Conservation (phyloP, 2,797 vertebrate species). For the Aldrovandia affinis region DNA sequence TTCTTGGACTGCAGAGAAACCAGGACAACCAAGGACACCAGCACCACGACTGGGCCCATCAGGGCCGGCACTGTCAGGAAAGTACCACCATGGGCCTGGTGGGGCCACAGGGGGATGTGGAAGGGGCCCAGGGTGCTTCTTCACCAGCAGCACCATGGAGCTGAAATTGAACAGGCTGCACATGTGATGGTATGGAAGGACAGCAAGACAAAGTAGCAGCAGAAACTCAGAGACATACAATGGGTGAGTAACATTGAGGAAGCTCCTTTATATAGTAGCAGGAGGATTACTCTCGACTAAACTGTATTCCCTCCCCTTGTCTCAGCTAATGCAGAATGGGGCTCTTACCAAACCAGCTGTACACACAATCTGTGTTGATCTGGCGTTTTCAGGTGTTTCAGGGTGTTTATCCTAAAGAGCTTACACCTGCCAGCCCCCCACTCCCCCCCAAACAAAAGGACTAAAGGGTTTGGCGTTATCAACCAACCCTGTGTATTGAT, state of each 20-base stretch:
- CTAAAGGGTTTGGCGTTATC: no score
- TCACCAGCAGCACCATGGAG: not conserved
- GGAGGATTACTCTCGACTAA: not conserved
- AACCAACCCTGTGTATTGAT: no score
- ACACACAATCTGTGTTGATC: not conserved
- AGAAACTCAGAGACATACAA: not conserved
- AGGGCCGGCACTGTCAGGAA: slow-evolving; percentile 51
- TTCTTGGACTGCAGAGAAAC: slow-evolving; percentile 57
- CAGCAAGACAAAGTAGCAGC: not conserved
- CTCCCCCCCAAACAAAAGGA: no score
- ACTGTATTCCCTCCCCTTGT: not conserved
- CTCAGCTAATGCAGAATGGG: not conserved
- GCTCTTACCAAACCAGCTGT: not conserved
- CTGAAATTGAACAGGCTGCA: not conserved
- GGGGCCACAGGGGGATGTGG: slow-evolving; percentile 63
- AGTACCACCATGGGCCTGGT: slow-evolving; percentile 40
- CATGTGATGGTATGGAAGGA: not conserved
- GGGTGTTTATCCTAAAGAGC: slow-evolving; percentile 2
- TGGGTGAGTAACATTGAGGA: not conserved
- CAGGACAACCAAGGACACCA: slow-evolving; percentile 46
- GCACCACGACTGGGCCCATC: slow-evolving; percentile 54
- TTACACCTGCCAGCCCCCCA: not conserved
- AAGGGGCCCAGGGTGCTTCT: slow-evolving; percentile 46
- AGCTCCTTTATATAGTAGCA: not conserved
- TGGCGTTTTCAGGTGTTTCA: not conserved